These are phyloP conservation scores for Bradypodion ventrale DNA, from an alignment of 2,797 vertebrate genomes.

Conservation along the genomic window DNA sequence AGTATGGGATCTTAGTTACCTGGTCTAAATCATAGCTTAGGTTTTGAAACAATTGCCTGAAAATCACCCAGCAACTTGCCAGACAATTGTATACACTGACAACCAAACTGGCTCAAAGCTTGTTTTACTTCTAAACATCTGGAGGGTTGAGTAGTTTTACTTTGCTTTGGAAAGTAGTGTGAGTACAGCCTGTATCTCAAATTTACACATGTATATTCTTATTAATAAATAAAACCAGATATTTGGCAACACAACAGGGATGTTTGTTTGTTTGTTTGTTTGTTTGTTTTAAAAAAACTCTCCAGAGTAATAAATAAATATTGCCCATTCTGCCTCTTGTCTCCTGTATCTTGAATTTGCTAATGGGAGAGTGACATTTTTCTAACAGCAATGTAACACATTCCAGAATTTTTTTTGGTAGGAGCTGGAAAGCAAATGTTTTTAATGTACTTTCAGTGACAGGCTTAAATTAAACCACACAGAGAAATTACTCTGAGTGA, in stretches of 20 bases:
- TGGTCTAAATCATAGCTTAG: conserved; percentile 30
- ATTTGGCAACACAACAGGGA: not conserved
- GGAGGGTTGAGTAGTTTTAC: not conserved
- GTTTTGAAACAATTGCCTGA: conserved; percentile 9
- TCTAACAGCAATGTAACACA: conserved; percentile 23
- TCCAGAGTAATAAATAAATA: not conserved
- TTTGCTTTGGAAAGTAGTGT: not conserved
- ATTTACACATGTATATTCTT: not conserved
- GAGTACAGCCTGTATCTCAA: not conserved
- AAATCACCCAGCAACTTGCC: conserved; percentile 19
- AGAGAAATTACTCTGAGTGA: conserved; percentile 53
- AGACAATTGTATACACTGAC: conserved; percentile 14
- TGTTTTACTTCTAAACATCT: not conserved
- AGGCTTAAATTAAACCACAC: conserved; percentile 49
- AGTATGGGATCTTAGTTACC: not conserved
- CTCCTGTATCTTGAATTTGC: conserved; percentile 14
- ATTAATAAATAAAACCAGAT: not conserved
- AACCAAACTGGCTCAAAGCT: not conserved
- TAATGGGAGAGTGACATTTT: conserved; percentile 19
- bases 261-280: no score
- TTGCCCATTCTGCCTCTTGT: not conserved
- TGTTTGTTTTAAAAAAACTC: not conserved
- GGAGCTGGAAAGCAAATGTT: conserved; percentile 23
- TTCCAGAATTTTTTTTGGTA: conserved; percentile 41
- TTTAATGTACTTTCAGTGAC: conserved; percentile 35